These are phyloP conservation scores for Crotalus helleri DNA, from an alignment of 2,113 vertebrate genomes.

Conservation along the genomic window DNA sequence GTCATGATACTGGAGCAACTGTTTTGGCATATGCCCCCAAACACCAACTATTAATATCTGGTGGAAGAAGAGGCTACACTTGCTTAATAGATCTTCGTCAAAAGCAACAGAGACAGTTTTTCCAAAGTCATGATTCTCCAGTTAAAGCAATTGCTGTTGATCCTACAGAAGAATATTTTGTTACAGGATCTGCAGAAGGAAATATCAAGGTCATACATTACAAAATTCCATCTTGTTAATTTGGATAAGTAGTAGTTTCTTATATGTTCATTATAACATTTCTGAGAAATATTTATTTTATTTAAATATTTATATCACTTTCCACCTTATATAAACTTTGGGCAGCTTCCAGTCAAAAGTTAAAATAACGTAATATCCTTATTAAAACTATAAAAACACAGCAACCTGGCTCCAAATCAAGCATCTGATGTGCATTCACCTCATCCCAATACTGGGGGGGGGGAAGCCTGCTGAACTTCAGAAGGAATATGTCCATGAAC, in stretches of 20 bases:
- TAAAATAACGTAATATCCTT: neutral
- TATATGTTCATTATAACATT: neutral
- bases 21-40: slow-evolving; percentile 88
- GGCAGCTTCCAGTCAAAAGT: neutral
- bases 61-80: slow-evolving; percentile 92
- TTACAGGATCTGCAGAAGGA: slow-evolving; percentile 96
- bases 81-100: slow-evolving; percentile 87
- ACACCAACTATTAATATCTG: slow-evolving; percentile 91
- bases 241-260: neutral
- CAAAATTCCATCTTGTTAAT: neutral
- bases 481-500: neutral
- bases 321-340: neutral
- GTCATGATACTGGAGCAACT: slow-evolving; percentile 93
- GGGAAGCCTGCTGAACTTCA: neutral
- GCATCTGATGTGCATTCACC: neutral
- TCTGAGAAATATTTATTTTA: neutral
- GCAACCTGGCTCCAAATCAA: neutral
- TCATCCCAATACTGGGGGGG: neutral
- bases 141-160: slow-evolving; percentile 92
- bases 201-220: slow-evolving; percentile 86
- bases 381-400: neutral
- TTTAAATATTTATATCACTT: neutral
- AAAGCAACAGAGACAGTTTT: slow-evolving; percentile 83
- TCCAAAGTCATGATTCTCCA: slow-evolving; percentile 95
- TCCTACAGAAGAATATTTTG: slow-evolving; percentile 88